Conservation (phyloP, 2,888 invertebrate species). For the Smittia sp. region DNA sequence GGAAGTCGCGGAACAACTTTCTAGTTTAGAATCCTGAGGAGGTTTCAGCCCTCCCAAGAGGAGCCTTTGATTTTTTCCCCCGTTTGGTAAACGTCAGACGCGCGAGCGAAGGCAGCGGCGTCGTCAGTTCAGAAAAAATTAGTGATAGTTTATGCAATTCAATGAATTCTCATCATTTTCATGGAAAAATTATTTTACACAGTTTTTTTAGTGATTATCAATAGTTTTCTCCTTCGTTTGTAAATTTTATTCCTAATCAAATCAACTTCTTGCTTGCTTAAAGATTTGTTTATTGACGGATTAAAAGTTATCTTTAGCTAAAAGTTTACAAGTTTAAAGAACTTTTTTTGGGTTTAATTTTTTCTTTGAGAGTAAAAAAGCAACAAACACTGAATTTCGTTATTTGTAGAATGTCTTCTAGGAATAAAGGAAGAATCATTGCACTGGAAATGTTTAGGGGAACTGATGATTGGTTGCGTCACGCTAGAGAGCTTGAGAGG, state of each 20-base stretch:
- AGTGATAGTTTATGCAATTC: conserved; percentile 42
- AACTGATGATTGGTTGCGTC: too few relatives aligned
- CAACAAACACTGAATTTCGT: conserved; percentile 36
- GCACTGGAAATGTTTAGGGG: too few relatives aligned
- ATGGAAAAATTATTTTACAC: conserved; percentile 31
- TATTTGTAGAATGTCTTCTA: conserved; percentile 8
- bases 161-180: conserved; percentile 34
- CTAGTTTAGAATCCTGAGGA: background rate
- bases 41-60: background rate
- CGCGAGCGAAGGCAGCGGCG: background rate
- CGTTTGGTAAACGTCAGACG: background rate
- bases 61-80: background rate
- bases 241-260: conserved; percentile 24
- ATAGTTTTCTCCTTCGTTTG: conserved; percentile 15
- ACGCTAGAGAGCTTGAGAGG: too few relatives aligned
- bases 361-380: conserved; percentile 37
- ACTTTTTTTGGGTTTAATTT: conserved; percentile 16
- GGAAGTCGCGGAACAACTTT: background rate
- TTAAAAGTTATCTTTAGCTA: conserved; percentile 32
- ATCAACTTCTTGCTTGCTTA: background rate
- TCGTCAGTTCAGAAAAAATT: conserved; percentile 34
- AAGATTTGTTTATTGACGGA: conserved; percentile 28
- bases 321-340: conserved; percentile 18
- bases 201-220: background rate
- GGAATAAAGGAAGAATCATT: background rate